phyloP scores from a whole-genome alignment of 1,140 invertebrate genomes.

The Penaeus japonicus region DNA sequence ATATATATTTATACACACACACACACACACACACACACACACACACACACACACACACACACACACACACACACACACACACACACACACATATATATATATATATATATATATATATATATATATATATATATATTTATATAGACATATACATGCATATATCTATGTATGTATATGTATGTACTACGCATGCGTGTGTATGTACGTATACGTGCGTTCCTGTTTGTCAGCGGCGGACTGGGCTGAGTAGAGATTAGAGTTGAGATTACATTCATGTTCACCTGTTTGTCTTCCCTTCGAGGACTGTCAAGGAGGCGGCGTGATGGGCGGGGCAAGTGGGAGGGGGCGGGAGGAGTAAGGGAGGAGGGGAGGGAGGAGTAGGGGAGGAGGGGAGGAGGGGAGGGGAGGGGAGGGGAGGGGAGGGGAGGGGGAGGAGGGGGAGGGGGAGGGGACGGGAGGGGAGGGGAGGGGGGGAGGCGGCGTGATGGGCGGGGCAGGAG shows the following conservation, averaged over 20 bases:
- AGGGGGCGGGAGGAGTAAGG: too few species aligned
- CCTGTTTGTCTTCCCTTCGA: too few species aligned
- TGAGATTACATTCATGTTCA: too few species aligned
- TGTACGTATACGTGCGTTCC: too few species aligned
- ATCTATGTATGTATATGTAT: background rate
- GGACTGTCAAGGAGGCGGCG: too few species aligned
- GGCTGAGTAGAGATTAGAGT: too few species aligned
- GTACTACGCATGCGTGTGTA: too few species aligned
- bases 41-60: constrained; percentile 1
- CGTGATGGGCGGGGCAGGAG: too few species aligned
- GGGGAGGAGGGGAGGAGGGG: background rate
- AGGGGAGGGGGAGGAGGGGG: background rate
- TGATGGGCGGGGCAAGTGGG: too few species aligned
- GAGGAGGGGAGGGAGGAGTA: too few species aligned
- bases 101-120: background rate
- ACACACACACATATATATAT: background rate
- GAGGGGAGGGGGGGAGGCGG: too few species aligned
- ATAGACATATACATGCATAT: background rate
- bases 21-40: background rate
- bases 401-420: background rate
- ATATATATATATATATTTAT: background rate
- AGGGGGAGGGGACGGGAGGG: background rate
- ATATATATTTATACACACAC: background rate
- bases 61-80: background rate
- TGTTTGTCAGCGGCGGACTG: too few species aligned